Percentiles rank a stretch among this genome's conserved stretches.
These are phyloP conservation scores for Synergus umbraculus DNA, from an alignment of 2,888 invertebrate genomes.

Conservation along the genomic window DNA sequence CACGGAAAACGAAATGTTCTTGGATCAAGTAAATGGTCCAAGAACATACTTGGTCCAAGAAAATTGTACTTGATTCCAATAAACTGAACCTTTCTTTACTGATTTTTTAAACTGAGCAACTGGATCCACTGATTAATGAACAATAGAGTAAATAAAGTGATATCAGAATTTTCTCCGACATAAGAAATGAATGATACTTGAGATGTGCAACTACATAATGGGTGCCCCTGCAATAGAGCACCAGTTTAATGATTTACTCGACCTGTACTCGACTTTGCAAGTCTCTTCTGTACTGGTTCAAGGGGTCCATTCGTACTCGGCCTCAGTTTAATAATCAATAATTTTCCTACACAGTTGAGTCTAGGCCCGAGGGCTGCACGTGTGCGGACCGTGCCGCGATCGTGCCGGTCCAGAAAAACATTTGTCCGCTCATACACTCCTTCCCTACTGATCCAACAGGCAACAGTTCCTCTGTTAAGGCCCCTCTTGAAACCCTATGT, in stretches of 20 bases:
- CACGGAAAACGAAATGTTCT: too few species aligned
- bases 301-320: neutral
- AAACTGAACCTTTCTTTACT: neutral
- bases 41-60: too few species aligned
- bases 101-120: neutral
- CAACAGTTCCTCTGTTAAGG: constrained; percentile 46
- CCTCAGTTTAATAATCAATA: neutral
- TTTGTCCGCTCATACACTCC: constrained; percentile 56
- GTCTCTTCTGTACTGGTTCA: constrained; percentile 1
- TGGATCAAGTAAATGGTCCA: too few species aligned
- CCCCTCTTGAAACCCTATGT: constrained; percentile 51
- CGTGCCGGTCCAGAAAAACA: constrained; percentile 59
- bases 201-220: neutral
- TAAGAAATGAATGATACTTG: neutral
- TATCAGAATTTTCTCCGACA: neutral
- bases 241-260: neutral
- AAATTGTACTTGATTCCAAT: too few species aligned
- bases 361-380: constrained; percentile 66
- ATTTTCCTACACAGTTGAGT: constrained; percentile 39
- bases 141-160: neutral
- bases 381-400: constrained; percentile 67
- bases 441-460: constrained; percentile 41
- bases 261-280: constrained; percentile 21
- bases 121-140: neutral
- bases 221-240: neutral